Base-by-base conservation (phyloP, 2,797 vertebrate species). In the Hippocampus kuda region DNA sequence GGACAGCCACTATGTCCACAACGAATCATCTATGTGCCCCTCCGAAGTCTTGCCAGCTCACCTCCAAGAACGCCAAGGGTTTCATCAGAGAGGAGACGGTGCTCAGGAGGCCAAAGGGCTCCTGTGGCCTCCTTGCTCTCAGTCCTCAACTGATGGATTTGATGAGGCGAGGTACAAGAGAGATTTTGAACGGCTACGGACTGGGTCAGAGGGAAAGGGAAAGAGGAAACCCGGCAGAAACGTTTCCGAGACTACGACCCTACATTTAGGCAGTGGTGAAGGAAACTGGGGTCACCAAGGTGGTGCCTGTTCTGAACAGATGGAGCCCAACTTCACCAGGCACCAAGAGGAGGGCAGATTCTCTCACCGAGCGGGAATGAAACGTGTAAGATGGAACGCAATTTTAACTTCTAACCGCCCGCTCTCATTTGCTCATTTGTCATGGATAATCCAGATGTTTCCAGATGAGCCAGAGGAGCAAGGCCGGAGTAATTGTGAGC, bases 291-390 rank as follows among this genome's bases (percentile, higher is more conserved):
- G 59, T 41, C 22, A 38, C 53, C 46, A 15, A 30, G 69, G 64
- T 27, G 69, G 68, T 69, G 46, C 72, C 67, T 85, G 70, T 59
- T 63, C 81, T 44, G 82, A 85, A 72, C 86, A 85, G 74, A 79
- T 83, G 24, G 88, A 91, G 27, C 88, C 79, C 59, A 66, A 51
- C 26, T 9, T 60, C 0, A 70, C 71, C 56, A 80, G 85, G 74
- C 82, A 64, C 70, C 72, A 75, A 69, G 90, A 90, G 22, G 89
- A 90, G 20, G 88, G 89, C 34, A 77, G 81, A 68, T 87, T 87
- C 59, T 68, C 75, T 63, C 84, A 79, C 74, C 86, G 79, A 6
- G 27, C 65, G 0, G 75, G 83, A 60, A 88, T 84, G 60, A 87
- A 83, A 72, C 88, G 85, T 86, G 91, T 92, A 72, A 87, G 77